Evolutionary conservation across 2,888 invertebrate genomes (phyloP), one percentile per base, ranked within the genome.

Genomic region (Lymantria dispar): DNA sequence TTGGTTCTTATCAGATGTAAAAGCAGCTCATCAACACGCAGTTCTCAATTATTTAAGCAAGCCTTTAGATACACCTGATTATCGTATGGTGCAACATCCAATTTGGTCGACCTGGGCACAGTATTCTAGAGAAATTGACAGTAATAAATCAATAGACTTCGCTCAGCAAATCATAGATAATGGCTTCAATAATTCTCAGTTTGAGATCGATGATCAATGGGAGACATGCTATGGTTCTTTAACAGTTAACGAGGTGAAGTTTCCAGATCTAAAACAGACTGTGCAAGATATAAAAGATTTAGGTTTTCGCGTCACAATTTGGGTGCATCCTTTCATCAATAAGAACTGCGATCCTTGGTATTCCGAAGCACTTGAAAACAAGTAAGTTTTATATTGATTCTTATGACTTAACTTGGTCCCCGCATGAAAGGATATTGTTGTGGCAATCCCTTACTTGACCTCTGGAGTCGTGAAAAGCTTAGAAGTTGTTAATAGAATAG

Each of bases 61-160:
- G 66, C 95, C 96, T 0, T 81, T 82, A 8, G 93, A 83, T 38
- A 74, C 92, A 36, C 96, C 96, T 0, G 94, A 95, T 63, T 87
- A 83, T 46, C 80, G 92, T 12, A 95, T 97, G 94, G 93, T 98
- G 0, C 81, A 91, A 47, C 89, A 96, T 70, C 98, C 98, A 0
- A 94, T 98, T 53, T 98, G 97, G 97, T 97, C 97, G 0, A 97
- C 97, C 0, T 96, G 97, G 96, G 96, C 96, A 0, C 93, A 94
- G 65, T 96, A 94, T 74, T 91, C 93, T n/a, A 79, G 83, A 42
- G 75, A 90, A 11, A 94, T 98, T 0, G 92, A 93, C 56, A 94
- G 95, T 31, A 59, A 64, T 0, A 88, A 93, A 3, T 91, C 96
- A 0, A 66, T 93, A 0, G 83, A 93, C 0, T 97, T 94, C 67